Evolutionary conservation across 35 echinoderm and acorn worm species (phyloP), one percentile per base, ranked within the genome.

Genomic region (Anneissia japonica): DNA sequence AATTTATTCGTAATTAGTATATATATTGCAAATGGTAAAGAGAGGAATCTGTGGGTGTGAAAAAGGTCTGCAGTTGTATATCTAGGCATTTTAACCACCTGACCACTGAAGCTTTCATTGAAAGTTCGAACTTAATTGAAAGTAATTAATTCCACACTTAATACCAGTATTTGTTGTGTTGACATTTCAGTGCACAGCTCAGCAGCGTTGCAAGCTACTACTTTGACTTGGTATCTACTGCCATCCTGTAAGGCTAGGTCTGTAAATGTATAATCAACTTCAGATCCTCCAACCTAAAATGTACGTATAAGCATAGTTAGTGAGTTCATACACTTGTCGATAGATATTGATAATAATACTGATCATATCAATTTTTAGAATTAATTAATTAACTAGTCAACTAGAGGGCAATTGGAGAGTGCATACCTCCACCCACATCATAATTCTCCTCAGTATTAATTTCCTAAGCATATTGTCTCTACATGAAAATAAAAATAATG

Each of bases 201-300:
- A 73, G 87, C 87, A n/a, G 0, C 30, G 38, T 89, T 89, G 32
- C 87, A 89, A 38, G 87, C 87, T 34, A 89, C 75, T 34, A 88
- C 86, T 17, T 34, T 79, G 5, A 88, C 77, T 32, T 32, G 28
- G 38, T 88, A 88, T 12, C 0, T 77, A 81, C 76, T 79, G 29
- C 86, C 86, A 81, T 88, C 86, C 35, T 88, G 86, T 34, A 89
- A 56, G 4, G 78, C 72, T 36, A 89, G 36, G 40, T 89, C 73
- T 14, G 87, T 89, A 28, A 89, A 83, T 10, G 87, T 89, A 35
- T 89, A 81, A 31, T 89, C 72, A 38, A 81, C 13, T 32, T 35
- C 79, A 31, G 78, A 37, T 36, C 87, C 79, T 73, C 79, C 55
- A 82, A 89, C 40, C 87, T 89, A 56, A 30, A 73, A 73, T 35